Base-by-base conservation (phyloP, 1,140 invertebrate genomes). In the Argopecten irradians region DNA sequence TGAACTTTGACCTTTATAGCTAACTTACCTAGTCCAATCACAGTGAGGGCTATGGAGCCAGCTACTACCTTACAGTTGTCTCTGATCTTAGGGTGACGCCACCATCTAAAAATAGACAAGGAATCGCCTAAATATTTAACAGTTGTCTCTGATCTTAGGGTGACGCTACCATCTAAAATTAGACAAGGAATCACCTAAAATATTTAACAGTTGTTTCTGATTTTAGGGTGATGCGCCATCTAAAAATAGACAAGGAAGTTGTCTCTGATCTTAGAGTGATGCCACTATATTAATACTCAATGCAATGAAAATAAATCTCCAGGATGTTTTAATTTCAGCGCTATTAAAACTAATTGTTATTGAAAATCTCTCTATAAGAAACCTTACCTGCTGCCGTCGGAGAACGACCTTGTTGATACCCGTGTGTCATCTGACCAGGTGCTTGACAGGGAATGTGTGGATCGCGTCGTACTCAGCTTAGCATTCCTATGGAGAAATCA, bases 1-100 rank as follows among this genome's bases (percentile, higher is more conserved):
- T 39, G 11, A 2, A 14, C 32, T n/a, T 55, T 14, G 28, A 43
- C 39, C 41, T 5, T 86, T 3, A 0, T 43, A 33, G 0, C 83
- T 34, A 41, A 92, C 93, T 94, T 94, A 96, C 97, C 97, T n/a
- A 97, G 96, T 92, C 97, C 97, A 33, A 98, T 97, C 34, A 98
- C 94, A 1, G 98, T 96, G 71, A 98, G 95, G 85, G 97, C 96
- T 89, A 97, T 97, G 11, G 97, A 97, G 34, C 97, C 97, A 90
- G 97, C 96, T 11, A 98, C 97, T 91, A 97, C 97, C 93, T 97
- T 97, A 97, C 97, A 98, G 94, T 98, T 98, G 93, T 98, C 97
- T 91, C 96, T 95, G 36, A 98, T 97, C 95, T 98, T 98, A 0
- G 97, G 97, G 95, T 98, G 97, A 82, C 97, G 96, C 96, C 97